Conservation (phyloP, 2,113 vertebrate genomes). For the Actinemys pallida region DNA sequence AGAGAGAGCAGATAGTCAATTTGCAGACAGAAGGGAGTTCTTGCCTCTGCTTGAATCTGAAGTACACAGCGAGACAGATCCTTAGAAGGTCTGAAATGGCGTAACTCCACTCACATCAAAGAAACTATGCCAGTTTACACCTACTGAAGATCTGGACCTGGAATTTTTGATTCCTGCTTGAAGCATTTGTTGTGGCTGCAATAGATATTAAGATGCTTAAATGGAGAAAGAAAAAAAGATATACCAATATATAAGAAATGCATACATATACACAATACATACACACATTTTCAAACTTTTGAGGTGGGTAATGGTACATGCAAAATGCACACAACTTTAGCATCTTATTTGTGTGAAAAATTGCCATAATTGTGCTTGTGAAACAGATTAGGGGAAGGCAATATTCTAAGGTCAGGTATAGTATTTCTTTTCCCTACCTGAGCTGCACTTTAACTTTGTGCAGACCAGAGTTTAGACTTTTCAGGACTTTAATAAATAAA, state of each 20-base stretch:
- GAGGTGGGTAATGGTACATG: neutral
- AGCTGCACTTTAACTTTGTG: neutral
- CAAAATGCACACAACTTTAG: neutral
- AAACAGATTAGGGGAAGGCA: neutral
- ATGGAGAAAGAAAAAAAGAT: neutral
- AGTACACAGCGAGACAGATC: neutral
- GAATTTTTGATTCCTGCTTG: neutral
- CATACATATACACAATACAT: neutral
- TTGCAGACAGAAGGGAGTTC: neutral
- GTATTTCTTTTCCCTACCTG: neutral
- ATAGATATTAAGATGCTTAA: neutral
- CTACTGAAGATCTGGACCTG: neutral
- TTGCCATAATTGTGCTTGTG: neutral
- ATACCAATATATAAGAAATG: neutral
- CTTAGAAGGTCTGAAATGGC: neutral
- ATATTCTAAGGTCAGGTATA: neutral
- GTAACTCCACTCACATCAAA: neutral
- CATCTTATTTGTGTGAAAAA: neutral
- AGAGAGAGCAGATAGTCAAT: neutral
- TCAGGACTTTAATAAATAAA: neutral
- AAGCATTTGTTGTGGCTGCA: neutral
- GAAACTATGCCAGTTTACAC: neutral
- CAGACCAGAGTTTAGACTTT: neutral
- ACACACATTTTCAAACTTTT: neutral
- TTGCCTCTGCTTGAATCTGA: neutral